Evolutionary conservation across 2,888 invertebrate species (phyloP), one percentile per base, ranked within the genome.

Genomic region (Sepiola atlantica): DNA sequence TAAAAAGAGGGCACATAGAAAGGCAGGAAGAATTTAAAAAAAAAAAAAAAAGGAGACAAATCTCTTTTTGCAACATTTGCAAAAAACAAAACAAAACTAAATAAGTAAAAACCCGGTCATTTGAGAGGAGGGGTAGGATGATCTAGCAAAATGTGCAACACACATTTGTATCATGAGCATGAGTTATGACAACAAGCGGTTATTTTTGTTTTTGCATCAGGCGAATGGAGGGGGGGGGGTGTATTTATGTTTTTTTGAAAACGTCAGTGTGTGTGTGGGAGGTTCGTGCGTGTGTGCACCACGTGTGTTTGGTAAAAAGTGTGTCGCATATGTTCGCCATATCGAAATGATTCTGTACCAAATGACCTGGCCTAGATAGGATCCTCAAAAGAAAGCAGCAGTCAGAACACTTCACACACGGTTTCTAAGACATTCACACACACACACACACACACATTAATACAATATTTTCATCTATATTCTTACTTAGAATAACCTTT

Each of bases 341-440:
- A 35, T 55, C 61, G 57, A 32, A 94, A 24, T 21, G n/a, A 94
- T 24, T 57, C n/a, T n/a, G 45, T 45, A 92, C 92, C 92, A 92
- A 54, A 92, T 54, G 35, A 92, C 55, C 55, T 45, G 16, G 55
- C 45, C 55, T n/a, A 28, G 92, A 55, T 92, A 54, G 28, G 35
- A 54, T 92, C 18, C 32, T 35, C 28, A 92, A 92, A 92, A 6
- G 28, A 92, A 35, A 16, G 28, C 92, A 92, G 45, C 16, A 18
- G n/a, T 28, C n/a, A 61, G 8, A 61, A 28, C 28, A 61, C 61
- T 61, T 24, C 0, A 21, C 32, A 94, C 35, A 92, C 0, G n/a
- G n/a, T n/a, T n/a, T n/a, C n/a, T n/a, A n/a, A n/a, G n/a, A 92
- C 35, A 16, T 16, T 55, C 54, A 91, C n/a, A 94, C 90, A 55